Conservation (phyloP, 2,113 vertebrate genomes). For the Opisthocomus hoazin region DNA sequence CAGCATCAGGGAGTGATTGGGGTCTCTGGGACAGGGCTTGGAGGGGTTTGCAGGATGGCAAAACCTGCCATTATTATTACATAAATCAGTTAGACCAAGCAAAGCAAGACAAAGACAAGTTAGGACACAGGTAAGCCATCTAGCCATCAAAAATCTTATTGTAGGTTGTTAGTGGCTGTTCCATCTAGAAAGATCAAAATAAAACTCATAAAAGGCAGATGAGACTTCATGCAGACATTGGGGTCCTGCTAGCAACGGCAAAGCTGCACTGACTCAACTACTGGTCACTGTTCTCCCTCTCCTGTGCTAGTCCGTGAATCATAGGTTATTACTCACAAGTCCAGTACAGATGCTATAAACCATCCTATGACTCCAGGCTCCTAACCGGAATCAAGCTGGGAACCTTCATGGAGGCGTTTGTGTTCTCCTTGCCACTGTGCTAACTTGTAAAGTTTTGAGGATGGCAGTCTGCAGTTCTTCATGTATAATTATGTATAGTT, state of each 20-base stretch:
- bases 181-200: not conserved
- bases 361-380: not conserved
- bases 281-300: not conserved
- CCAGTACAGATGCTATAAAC: not conserved
- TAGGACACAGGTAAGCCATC: not conserved
- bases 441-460: not conserved
- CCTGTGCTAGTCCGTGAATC: not conserved
- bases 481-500: too few species aligned
- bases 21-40: too few species aligned
- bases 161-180: not conserved
- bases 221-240: not conserved
- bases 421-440: not conserved
- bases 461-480: not conserved
- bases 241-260: not conserved
- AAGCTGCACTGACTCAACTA: not conserved
- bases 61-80: not conserved
- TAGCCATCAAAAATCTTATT: not conserved
- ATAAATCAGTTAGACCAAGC: not conserved
- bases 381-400: not conserved
- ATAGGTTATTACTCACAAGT: not conserved
- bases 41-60: too few species aligned
- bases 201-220: not conserved
- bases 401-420: not conserved
- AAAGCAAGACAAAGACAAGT: not conserved
- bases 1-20: not conserved